phyloP scores from a whole-genome alignment of 2,888 invertebrate species.

The Epinotia bilunana region DNA sequence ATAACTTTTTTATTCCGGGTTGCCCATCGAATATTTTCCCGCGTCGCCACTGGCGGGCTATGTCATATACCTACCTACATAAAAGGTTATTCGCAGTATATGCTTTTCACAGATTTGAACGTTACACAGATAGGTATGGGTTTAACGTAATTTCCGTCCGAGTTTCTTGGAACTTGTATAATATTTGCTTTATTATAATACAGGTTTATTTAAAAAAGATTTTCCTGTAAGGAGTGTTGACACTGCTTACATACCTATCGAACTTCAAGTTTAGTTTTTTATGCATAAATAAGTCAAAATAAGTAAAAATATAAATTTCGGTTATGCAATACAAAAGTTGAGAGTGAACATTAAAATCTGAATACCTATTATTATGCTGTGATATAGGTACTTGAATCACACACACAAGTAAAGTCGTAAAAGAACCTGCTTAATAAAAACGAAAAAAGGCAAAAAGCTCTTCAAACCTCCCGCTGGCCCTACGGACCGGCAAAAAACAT shows the following conservation, averaged over 20 bases:
- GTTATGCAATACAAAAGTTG: neutral
- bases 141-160: neutral
- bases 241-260: too few relatives aligned
- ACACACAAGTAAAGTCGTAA: constrained; percentile 2
- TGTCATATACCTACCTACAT: too few relatives aligned
- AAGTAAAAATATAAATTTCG: too few relatives aligned
- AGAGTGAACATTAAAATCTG: neutral
- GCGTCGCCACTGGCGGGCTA: too few relatives aligned
- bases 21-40: too few relatives aligned
- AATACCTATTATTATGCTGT: neutral
- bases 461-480: constrained; percentile 40
- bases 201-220: neutral
- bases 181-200: neutral
- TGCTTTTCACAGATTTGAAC: too few relatives aligned
- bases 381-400: neutral
- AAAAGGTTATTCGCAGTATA: too few relatives aligned
- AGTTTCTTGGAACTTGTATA: neutral
- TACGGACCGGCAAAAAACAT: constrained; percentile 57
- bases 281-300: too few relatives aligned
- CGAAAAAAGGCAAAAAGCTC: constrained; percentile 39
- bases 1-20: too few relatives aligned
- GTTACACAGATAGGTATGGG: neutral
- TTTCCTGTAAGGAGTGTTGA: too few relatives aligned
- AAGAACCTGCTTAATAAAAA: constrained; percentile 30
- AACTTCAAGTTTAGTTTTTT: too few relatives aligned